phyloP scores from a whole-genome alignment of 2,888 invertebrate genomes.

The Geophilus truncorum region DNA sequence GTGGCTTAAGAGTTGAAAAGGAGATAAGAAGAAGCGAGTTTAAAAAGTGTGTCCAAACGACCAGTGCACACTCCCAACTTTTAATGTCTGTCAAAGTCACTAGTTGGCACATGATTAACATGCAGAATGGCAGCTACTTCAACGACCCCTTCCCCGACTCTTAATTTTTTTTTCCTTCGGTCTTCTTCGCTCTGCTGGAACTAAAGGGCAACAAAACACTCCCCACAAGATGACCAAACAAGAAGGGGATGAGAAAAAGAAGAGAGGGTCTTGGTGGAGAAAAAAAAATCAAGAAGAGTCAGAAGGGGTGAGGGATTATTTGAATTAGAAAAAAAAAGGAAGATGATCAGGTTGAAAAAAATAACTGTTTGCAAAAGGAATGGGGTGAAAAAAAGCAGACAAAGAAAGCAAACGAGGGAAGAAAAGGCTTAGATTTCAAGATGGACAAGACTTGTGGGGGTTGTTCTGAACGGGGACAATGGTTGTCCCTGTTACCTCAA shows the following conservation, averaged over 20 bases:
- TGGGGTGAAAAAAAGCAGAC: not conserved
- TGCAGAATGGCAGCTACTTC: constrained; percentile 16
- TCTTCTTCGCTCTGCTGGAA: not conserved
- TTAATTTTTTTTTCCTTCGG: not conserved
- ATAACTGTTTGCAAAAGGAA: constrained; percentile 18
- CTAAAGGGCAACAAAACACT: constrained; percentile 17
- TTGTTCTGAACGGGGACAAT: not conserved
- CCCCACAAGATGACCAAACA: constrained; percentile 24
- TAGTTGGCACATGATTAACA: constrained; percentile 3
- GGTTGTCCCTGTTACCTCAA: constrained; percentile 3
- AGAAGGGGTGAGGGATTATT: constrained; percentile 16
- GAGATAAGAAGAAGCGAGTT: not conserved
- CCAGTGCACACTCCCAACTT: constrained; percentile 9
- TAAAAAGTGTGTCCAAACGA: constrained; percentile 18
- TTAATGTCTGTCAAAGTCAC: constrained; percentile 16
- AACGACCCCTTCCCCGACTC: not conserved
- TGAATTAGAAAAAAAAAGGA: not conserved
- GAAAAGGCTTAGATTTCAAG: constrained; percentile 24
- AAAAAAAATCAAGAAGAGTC: not conserved
- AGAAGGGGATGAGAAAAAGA: not conserved
- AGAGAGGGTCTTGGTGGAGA: not conserved
- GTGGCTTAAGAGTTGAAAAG: not conserved
- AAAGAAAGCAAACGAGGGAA: constrained; percentile 15
- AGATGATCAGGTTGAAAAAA: constrained; percentile 12
- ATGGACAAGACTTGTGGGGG: not conserved